Evolutionary conservation across 1,140 invertebrate species (phyloP), one percentile per base, ranked within the genome.

Genomic region (Andricus grossulariae): DNA sequence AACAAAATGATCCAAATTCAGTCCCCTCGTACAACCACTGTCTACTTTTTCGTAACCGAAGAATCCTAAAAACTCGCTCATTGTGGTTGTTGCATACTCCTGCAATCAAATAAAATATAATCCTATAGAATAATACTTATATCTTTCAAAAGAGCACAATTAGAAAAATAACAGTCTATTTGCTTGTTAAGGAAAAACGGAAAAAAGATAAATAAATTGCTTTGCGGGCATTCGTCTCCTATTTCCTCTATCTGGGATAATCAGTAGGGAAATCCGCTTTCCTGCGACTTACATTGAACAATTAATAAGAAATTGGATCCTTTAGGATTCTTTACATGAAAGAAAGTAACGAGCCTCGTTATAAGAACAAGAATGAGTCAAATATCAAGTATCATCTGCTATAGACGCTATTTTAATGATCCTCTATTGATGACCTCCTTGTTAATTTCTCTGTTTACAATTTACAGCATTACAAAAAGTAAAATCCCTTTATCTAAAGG

Each of bases 11-110:
- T 88, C 85, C 55, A 88, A 76, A 71, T 88, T 89, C 12, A 88
- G 84, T 81, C 86, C 91, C 82, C 71, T 89, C 75, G 90, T 91
- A 51, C 87, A 91, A 81, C 90, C 84, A 82, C 92, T 91, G 89
- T 94, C 93, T 19, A 94, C 92, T 83, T 94, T 94, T 80, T 95
- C 96, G 87, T 97, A 97, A 1, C 97, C 97, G 89, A 97, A 98
- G 95, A 96, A 97, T 52, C 97, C 96, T 12, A 97, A 91, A 73
- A 97, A 92, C 87, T 98, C 97, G 84, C 97, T 97, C 96, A 98
- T 97, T 10, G 96, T 96, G 50, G 95, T 96, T 85, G 97, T 96
- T 0, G 96, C 97, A 88, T 96, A 97, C 88, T 97, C 96, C 97
- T 97, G 92, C 2, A 93, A 93, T 82, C 77, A 71, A 80, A 72